A percentile compares a stretch with the other conserved stretches of the same genome.
Evolutionary conservation across 2,113 vertebrate genomes (phyloP).

Genomic region (Centropristis striata): DNA sequence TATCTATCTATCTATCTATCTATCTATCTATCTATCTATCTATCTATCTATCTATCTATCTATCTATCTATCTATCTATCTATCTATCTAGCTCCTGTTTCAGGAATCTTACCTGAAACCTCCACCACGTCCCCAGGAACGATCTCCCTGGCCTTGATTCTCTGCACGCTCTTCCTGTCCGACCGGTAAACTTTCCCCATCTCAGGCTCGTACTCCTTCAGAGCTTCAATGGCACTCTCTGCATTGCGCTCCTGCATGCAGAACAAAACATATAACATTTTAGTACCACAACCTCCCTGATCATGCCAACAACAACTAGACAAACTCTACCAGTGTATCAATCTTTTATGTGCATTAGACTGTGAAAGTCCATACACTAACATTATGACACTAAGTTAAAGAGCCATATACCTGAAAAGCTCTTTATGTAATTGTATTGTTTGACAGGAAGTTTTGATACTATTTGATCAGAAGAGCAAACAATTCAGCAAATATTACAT

Average conservation of each 20-base stretch:
- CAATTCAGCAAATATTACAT: too few relatives aligned
- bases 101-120: constrained; percentile 87
- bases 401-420: too few relatives aligned
- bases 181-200: constrained; percentile 95
- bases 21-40: too few relatives aligned
- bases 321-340: not conserved
- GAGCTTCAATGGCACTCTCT: constrained; percentile 94
- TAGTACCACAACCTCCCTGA: not conserved
- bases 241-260: constrained; percentile 91
- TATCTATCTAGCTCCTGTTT: too few relatives aligned
- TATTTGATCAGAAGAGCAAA: not conserved
- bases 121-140: constrained; percentile 94
- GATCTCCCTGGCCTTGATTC: constrained; percentile 93
- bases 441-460: too few relatives aligned
- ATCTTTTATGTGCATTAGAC: not conserved
- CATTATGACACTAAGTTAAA: constrained; percentile 1
- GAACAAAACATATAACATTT: not conserved
- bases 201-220: constrained; percentile 96
- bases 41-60: too few relatives aligned
- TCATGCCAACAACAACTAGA: not conserved
- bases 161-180: constrained; percentile 94
- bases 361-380: not conserved
- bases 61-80: too few relatives aligned
- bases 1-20: too few relatives aligned
- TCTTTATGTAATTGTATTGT: too few relatives aligned